These are phyloP conservation scores for Druceiella hillmani DNA, from an alignment of 2,888 invertebrate species.

Conservation along the genomic window DNA sequence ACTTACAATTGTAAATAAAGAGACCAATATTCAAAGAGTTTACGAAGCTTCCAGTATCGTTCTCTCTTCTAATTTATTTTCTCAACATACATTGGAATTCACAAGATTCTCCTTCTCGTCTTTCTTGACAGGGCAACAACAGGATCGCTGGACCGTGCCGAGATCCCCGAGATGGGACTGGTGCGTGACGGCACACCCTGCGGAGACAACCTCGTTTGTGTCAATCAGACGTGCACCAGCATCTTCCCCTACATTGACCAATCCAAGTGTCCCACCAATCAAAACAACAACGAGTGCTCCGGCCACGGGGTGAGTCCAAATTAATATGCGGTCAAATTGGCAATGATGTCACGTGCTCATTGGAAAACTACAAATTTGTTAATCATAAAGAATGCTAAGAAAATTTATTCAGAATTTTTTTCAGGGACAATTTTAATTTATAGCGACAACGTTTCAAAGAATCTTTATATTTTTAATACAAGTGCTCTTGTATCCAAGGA, in stretches of 20 bases:
- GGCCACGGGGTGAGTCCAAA: slow-evolving; percentile 84
- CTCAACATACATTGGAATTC: not conserved
- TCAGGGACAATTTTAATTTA: too few relatives aligned
- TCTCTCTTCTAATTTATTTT: not conserved
- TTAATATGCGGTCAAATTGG: too few relatives aligned
- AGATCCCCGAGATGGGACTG: slow-evolving; percentile 75
- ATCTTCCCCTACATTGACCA: slow-evolving; percentile 80
- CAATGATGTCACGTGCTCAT: too few relatives aligned
- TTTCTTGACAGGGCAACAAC: slow-evolving; percentile 67
- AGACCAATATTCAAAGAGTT: too few relatives aligned
- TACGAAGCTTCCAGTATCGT: too few relatives aligned
- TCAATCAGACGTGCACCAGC: slow-evolving; percentile 88
- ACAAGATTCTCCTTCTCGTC: slow-evolving; percentile 7
- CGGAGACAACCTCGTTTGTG: slow-evolving; percentile 87
- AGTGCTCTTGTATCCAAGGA: too few relatives aligned
- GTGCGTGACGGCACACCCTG: slow-evolving; percentile 93
- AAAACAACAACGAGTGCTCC: slow-evolving; percentile 86
- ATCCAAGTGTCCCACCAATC: slow-evolving; percentile 86
- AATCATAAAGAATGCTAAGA: too few relatives aligned
- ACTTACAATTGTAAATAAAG: too few relatives aligned
- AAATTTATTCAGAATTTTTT: too few relatives aligned
- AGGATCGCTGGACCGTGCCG: slow-evolving; percentile 59
- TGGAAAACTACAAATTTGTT: too few relatives aligned
- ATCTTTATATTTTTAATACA: too few relatives aligned
- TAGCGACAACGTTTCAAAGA: too few relatives aligned